Evolutionary conservation across 2,797 vertebrate genomes (phyloP).

Genomic region (Melanotaenia trifasciata): DNA sequence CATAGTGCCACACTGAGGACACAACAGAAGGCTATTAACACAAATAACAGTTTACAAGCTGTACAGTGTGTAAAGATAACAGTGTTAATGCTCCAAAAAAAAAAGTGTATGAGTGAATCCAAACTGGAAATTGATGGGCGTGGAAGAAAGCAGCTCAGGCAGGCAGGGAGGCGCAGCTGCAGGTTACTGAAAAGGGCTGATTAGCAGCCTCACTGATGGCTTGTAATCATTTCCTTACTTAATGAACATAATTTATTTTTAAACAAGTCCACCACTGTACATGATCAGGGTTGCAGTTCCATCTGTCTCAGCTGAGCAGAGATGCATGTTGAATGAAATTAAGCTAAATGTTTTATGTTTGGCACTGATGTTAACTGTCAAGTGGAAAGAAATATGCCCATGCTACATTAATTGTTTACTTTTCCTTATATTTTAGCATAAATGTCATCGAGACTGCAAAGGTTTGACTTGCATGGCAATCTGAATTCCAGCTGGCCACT

Average conservation of each 20-base stretch:
- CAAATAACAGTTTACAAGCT: not conserved
- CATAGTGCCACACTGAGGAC: slow-evolving; percentile 1
- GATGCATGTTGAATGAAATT: slow-evolving; percentile 7
- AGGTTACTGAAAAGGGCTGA: slow-evolving; percentile 35
- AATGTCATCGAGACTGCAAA: not conserved
- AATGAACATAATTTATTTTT: slow-evolving; percentile 32
- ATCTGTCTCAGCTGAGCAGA: slow-evolving; percentile 16
- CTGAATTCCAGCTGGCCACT: not conserved
- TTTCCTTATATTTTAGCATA: not conserved
- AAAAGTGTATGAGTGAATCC: not conserved
- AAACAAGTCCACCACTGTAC: slow-evolving; percentile 21
- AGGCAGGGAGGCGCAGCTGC: slow-evolving; percentile 26
- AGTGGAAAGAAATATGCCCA: not conserved
- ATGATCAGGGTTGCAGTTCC: slow-evolving; percentile 9
- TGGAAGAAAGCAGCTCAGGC: slow-evolving; percentile 13
- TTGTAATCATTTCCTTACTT: slow-evolving; percentile 43
- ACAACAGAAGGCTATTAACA: not conserved
- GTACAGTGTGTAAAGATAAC: too few species aligned
- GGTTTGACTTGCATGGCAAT: not conserved
- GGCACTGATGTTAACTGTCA: not conserved
- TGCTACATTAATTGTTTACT: not conserved
- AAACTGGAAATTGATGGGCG: slow-evolving; percentile 4
- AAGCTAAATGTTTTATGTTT: slow-evolving; percentile 4
- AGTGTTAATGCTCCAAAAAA: not conserved
- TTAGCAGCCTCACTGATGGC: slow-evolving; percentile 34